Base-by-base conservation (phyloP, 2,888 invertebrate species). In the Synergus gifuensis region DNA sequence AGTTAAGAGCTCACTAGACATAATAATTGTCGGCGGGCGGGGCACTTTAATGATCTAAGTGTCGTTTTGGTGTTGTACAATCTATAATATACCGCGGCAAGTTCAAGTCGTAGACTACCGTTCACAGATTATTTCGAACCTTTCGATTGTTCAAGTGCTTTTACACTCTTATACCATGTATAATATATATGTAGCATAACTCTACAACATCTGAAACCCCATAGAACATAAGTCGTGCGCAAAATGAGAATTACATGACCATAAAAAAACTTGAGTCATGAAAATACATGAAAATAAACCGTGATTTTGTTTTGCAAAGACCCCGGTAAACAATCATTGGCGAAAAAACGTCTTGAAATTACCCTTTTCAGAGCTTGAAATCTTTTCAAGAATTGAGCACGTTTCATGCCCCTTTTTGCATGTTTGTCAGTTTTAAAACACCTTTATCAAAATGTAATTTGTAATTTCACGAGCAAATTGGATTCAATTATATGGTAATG, bases 1-100 rank as follows among this genome's bases (percentile, higher is more conserved):
- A 40, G 5, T 28, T 73, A 73, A 73, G 73, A 73, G 36, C 73
- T 73, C 73, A 54, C 49, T 73, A 73, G 73, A 73, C 73, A 73
- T 73, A 54, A 54, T 73, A 73, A 73, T 73, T 73, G 73, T 54
- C 40, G 36, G 73, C n/a, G 28, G 73, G 73, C 54, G 54, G 73
- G 73, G 54, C 73, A 73, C 16, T 73, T 54, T 73, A 73, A 73
- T 62, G 62, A 62, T 22, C 62, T 5, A 28, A 62, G 28, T 62
- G 62, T 62, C 62, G 62, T 62, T 62, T 62, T 62, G 62, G 62
- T 62, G 62, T 62, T 62, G 62, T 62, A 62, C 62, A 62, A 28
- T 28, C 62, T 62, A 62, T 62, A 62, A 62, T 62, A 62, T 62
- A 62, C 62, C 62, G 18, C 62, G 28, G 62, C 62, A 62, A 62